These are phyloP conservation scores for Cancer borealis DNA, from an alignment of 2,888 invertebrate species.

Conservation along the genomic window DNA sequence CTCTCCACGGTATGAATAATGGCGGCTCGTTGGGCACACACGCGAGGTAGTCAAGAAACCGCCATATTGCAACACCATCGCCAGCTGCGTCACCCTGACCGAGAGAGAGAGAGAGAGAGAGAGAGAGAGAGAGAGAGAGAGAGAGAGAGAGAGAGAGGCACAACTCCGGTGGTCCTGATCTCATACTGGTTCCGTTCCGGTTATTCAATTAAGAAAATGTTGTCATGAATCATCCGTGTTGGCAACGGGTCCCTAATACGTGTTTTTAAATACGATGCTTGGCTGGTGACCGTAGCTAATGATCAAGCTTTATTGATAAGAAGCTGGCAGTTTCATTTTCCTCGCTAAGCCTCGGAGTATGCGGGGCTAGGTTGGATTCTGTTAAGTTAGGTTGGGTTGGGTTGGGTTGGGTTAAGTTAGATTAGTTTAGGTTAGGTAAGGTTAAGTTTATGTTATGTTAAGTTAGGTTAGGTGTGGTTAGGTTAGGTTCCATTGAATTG, in stretches of 20 bases:
- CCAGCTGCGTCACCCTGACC: too few species aligned
- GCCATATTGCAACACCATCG: background rate
- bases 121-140: constrained; percentile 35
- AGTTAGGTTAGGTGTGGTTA: too few species aligned
- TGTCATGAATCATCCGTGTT: constrained; percentile 50
- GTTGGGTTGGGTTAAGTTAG: too few species aligned
- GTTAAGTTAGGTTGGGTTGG: too few species aligned
- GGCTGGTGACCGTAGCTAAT: constrained; percentile 48
- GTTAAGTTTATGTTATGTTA: too few species aligned
- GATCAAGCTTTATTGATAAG: constrained; percentile 47
- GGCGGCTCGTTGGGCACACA: background rate
- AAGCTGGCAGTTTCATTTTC: constrained; percentile 39
- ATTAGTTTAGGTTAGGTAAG: too few species aligned
- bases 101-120: too few species aligned
- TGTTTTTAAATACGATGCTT: constrained; percentile 59
- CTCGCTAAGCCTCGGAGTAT: background rate
- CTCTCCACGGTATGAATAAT: background rate
- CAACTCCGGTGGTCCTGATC: constrained; percentile 51
- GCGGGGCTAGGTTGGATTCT: background rate
- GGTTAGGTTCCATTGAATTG: too few species aligned
- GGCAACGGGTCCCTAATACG: constrained; percentile 25
- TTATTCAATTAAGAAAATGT: constrained; percentile 64
- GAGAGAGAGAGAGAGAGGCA: constrained; percentile 31
- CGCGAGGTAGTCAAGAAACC: background rate
- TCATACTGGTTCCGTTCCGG: constrained; percentile 62